These are phyloP conservation scores for Poeciliopsis turrubarensis DNA, from an alignment of 2,113 vertebrate species.

Conservation along the genomic window DNA sequence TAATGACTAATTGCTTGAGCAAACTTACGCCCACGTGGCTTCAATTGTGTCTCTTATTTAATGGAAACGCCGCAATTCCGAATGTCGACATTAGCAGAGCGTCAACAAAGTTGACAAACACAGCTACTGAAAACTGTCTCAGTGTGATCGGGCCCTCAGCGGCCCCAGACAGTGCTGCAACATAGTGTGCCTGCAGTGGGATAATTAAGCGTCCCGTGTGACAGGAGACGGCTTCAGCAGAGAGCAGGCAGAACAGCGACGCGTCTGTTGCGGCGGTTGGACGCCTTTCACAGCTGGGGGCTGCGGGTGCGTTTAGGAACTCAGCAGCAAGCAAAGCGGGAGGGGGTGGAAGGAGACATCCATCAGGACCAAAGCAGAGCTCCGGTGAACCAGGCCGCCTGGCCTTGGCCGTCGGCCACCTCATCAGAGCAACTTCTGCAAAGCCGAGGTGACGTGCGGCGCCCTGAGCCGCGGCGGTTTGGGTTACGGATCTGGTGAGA, in stretches of 20 bases:
- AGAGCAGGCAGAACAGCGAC: slow-evolving; percentile 47
- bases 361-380: slow-evolving; percentile 55
- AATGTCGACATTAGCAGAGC: no score
- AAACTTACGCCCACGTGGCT: no score
- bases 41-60: no score
- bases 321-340: slow-evolving; percentile 45
- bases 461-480: slow-evolving; percentile 67
- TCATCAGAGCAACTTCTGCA: slow-evolving; percentile 76
- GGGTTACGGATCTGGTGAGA: slow-evolving; percentile 72
- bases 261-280: slow-evolving; percentile 52
- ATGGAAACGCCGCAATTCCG: no score
- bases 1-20: no score
- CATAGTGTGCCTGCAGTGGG: slow-evolving; percentile 32
- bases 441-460: slow-evolving; percentile 67
- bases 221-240: slow-evolving; percentile 43
- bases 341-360: slow-evolving; percentile 59
- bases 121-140: no score
- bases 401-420: slow-evolving; percentile 66
- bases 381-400: slow-evolving; percentile 57
- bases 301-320: slow-evolving; percentile 36
- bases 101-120: no score
- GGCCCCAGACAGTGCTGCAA: not conserved
- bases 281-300: slow-evolving; percentile 41
- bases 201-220: slow-evolving; percentile 59
- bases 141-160: no score